phyloP scores from a whole-genome alignment of 2,797 vertebrate species.

The Oreortyx pictus region DNA sequence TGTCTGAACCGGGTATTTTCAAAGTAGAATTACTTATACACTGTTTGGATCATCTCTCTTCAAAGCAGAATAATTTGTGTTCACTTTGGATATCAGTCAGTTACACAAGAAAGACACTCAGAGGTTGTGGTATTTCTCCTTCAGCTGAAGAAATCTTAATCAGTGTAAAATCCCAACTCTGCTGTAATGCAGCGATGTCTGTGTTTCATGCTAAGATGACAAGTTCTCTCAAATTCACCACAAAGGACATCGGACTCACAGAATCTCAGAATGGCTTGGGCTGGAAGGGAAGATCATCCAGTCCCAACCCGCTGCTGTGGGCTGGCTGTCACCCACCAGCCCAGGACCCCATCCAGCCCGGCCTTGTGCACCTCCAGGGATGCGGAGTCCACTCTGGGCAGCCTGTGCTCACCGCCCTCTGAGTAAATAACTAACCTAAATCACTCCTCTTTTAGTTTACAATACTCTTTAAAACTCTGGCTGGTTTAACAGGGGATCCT shows the following conservation, averaged over 20 bases:
- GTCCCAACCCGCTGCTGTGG: no score
- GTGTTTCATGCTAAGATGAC: neutral
- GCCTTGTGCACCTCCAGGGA: no score
- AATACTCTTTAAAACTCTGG: constrained; percentile 27
- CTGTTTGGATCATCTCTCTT: neutral
- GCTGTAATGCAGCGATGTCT: neutral
- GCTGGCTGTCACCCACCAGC: no score
- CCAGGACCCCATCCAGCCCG: no score
- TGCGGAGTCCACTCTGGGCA: neutral
- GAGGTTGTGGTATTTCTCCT: neutral
- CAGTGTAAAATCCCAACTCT: neutral
- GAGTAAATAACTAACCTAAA: neutral
- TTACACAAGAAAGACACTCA: neutral
- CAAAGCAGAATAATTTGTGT: neutral
- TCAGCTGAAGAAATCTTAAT: neutral
- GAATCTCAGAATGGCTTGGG: no score
- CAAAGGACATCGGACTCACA: neutral
- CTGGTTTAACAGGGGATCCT: constrained; percentile 46
- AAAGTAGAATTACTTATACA: neutral
- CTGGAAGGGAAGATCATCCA: no score
- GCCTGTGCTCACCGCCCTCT: neutral
- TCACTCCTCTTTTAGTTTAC: neutral
- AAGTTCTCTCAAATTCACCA: neutral
- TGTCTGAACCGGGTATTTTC: neutral
- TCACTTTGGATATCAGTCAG: neutral